phyloP scores from a whole-genome alignment of 2,113 vertebrate species.

The Dolichotis patagonum region DNA sequence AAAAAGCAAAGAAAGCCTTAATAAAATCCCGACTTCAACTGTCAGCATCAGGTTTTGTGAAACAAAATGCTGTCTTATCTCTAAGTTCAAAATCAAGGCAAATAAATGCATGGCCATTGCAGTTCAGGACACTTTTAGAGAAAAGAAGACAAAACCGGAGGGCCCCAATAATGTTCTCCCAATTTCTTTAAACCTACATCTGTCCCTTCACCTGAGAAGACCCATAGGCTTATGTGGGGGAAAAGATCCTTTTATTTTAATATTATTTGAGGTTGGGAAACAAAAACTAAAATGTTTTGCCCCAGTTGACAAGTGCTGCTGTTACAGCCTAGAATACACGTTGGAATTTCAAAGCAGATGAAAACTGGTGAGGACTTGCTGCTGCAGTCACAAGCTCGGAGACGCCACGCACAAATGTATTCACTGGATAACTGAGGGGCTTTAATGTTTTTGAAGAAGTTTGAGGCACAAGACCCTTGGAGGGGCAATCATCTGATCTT shows the following conservation, averaged over 20 bases:
- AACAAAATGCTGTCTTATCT: neutral
- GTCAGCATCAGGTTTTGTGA: neutral
- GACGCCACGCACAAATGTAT: neutral
- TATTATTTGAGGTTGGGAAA: constrained; percentile 38
- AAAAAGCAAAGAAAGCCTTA: neutral
- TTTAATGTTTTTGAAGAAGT: neutral
- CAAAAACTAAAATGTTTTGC: neutral
- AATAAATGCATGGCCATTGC: no score
- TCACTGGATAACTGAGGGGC: neutral
- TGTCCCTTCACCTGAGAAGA: neutral
- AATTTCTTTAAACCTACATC: neutral
- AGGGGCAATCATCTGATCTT: neutral
- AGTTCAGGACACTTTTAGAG: neutral
- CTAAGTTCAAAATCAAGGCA: neutral
- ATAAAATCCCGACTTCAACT: neutral
- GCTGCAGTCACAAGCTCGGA: rapidly evolving
- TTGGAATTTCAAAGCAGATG: neutral
- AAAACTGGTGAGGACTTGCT: neutral
- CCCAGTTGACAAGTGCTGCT: neutral
- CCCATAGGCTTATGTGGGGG: neutral
- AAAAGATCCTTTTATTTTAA: constrained; percentile 22
- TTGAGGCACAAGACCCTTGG: neutral
- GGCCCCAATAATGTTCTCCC: neutral
- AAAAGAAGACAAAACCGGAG: neutral
- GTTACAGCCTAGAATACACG: neutral